Percentiles rank a stretch among this genome's conserved stretches.
phyloP scores from a whole-genome alignment of 2,888 invertebrate genomes.

The Pseudococcus viburni region DNA sequence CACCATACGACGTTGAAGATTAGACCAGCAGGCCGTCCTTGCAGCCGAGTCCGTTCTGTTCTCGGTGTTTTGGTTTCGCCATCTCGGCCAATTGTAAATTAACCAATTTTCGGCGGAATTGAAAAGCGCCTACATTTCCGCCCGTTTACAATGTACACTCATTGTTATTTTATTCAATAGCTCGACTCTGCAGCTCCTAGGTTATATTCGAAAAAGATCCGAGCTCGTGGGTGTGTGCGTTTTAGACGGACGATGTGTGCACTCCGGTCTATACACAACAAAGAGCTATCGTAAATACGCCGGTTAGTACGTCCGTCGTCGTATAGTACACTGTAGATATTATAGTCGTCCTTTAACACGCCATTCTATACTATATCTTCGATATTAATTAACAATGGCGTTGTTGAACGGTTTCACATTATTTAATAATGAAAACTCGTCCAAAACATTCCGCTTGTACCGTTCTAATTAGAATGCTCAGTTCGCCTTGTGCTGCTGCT shows the following conservation, averaged over 20 bases:
- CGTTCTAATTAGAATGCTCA: constrained; percentile 47
- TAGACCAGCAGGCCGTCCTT: neutral
- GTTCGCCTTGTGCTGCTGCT: neutral
- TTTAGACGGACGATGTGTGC: neutral
- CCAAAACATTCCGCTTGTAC: constrained; percentile 46
- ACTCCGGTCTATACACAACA: neutral
- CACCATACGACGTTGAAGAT: neutral
- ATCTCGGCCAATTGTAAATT: constrained; percentile 16
- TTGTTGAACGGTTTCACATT: constrained; percentile 47
- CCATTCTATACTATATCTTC: constrained; percentile 25
- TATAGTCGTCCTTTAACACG: constrained; percentile 34
- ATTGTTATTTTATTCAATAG: constrained; percentile 43
- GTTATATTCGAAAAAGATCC: neutral
- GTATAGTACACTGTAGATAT: neutral
- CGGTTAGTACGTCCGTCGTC: constrained; percentile 8
- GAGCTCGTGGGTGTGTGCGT: neutral
- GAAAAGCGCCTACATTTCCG: constrained; percentile 39
- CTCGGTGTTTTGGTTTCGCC: too few relatives aligned
- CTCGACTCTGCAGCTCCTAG: neutral
- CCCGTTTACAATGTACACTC: constrained; percentile 30
- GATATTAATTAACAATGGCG: constrained; percentile 47
- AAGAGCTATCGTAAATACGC: constrained; percentile 15
- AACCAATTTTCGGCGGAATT: constrained; percentile 40
- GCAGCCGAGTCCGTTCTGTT: neutral
- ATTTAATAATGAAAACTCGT: constrained; percentile 48